Evolutionary conservation across 2,113 vertebrate species (phyloP), one percentile per base, ranked within the genome.

Genomic region (Phaethornis superciliosus): DNA sequence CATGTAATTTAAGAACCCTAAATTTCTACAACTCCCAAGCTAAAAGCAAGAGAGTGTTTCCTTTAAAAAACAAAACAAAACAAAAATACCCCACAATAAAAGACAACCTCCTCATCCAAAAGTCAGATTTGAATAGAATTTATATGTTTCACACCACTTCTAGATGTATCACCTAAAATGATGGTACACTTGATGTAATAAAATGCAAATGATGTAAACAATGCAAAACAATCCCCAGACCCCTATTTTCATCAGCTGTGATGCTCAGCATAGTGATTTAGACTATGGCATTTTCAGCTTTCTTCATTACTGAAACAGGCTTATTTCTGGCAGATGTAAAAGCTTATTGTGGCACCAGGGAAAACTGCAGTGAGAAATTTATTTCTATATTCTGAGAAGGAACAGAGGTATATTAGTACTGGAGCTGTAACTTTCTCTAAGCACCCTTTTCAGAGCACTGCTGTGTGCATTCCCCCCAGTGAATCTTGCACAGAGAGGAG

Each of bases 391-490:
- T 14, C 6, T 20, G 56, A 33, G 37, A 12, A 32, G 37, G 42
- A 78, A 26, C 46, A 35, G 67, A 88, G 37, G 14, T 68, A 4
- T 14, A 78, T 56, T 12, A 74, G 23, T 5, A 51, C 62, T 13
- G 72, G 67, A 54, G 70, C 47, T 59, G 35, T 30, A 24, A 26
- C 23, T 54, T 54, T 26, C 20, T n/a, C n/a, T 3, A 27, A 47
- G 28, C 3, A 26, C 5, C n/a, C 33, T 60, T 27, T 35, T 21
- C 51, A 32, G 44, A 6, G 47, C 42, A 12, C 4, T 15, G 27
- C 30, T 27, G 18, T 0, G 2, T 13, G 16, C 12, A 22, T 18
- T 51, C 2, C 22, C n/a, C 22, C 19, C 51, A 19, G 54, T 3
- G 1, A 47, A 35, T 19, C 40, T 13, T 1, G 4, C 78, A 75